Evolutionary conservation across 2,113 vertebrate genomes (phyloP), one percentile per base, ranked within the genome.

Genomic region (Neopipo cinnamomea): DNA sequence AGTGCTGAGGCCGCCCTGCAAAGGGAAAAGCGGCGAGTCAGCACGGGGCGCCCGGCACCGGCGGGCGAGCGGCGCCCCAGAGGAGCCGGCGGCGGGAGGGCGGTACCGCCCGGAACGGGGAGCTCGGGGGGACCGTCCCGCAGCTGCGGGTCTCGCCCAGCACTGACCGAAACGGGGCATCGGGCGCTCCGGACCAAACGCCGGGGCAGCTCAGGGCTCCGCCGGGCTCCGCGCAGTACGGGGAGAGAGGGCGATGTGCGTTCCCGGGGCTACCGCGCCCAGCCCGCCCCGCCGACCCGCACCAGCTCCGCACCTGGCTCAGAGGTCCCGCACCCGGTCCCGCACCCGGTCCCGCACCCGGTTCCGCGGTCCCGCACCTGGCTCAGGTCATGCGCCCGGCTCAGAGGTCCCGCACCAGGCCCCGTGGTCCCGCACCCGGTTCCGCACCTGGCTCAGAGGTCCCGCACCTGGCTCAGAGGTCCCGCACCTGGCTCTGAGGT

Each of bases 101-200:
- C 98, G 98, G 96, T 97, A 97, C 0, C 97, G 4, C 96, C 93
- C 95, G 98, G 98, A 12, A 98, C 94, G 15, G 98, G 98, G 85
- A 98, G 35, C 47, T 10, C 30, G 56, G 62, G 5, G 30, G 3
- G 15, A 10, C 27, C 12, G 46, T 61, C 24, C 80, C n/a, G 79
- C 46, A 31, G 68, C 52, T 22, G 27, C 35, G 31, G 52, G 41
- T 17, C 28, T 52, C 23, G 14, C 27, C 17, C 30, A 12, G 58
- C 28, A 31, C 67, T 7, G 14, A 49, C 25, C 20, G 21, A 16
- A 50, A 21, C 46, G 98, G 82, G 98, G 98, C 98, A 98, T 98
- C 46, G 98, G 98, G 27, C 97, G 19, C 20, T 28, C 17, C 17
- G 46, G 11, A 15, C 17, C 39, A 2, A 37, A 10, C 14, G 14